These are phyloP conservation scores for Bathynomus jamesi DNA, from an alignment of 1,140 invertebrate genomes.

Conservation along the genomic window DNA sequence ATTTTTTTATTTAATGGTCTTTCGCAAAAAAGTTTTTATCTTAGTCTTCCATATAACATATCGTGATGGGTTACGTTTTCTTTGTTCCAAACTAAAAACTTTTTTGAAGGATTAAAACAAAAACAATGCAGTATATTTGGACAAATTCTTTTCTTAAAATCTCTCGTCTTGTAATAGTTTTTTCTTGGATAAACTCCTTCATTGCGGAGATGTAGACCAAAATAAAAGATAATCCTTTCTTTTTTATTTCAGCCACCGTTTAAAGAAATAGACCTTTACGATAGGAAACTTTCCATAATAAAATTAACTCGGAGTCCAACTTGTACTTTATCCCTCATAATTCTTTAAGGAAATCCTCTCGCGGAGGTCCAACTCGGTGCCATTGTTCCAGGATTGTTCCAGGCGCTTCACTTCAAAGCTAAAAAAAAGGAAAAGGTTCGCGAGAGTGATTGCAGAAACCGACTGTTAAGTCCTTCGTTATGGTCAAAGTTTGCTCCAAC, in stretches of 20 bases:
- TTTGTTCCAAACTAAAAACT: too few relatives aligned
- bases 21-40: too few relatives aligned
- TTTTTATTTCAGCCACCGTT: not conserved
- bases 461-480: not conserved
- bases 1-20: too few relatives aligned
- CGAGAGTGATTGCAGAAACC: not conserved
- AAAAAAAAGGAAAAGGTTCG: not conserved
- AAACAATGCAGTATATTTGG: not conserved
- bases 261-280: not conserved
- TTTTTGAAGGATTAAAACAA: too few relatives aligned
- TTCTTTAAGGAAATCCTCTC: not conserved
- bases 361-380: too few relatives aligned
- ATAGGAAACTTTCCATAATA: not conserved
- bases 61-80: too few relatives aligned
- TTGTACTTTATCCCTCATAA: not conserved
- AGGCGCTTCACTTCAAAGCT: too few relatives aligned
- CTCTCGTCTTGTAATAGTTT: not conserved
- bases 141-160: not conserved
- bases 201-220: not conserved
- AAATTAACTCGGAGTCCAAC: not conserved
- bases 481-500: not conserved
- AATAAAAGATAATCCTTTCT: not conserved
- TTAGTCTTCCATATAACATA: too few relatives aligned
- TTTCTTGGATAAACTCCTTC: not conserved
- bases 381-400: too few relatives aligned